phyloP scores from a whole-genome alignment of 2,888 invertebrate genomes.

The Parnassius smintheus region DNA sequence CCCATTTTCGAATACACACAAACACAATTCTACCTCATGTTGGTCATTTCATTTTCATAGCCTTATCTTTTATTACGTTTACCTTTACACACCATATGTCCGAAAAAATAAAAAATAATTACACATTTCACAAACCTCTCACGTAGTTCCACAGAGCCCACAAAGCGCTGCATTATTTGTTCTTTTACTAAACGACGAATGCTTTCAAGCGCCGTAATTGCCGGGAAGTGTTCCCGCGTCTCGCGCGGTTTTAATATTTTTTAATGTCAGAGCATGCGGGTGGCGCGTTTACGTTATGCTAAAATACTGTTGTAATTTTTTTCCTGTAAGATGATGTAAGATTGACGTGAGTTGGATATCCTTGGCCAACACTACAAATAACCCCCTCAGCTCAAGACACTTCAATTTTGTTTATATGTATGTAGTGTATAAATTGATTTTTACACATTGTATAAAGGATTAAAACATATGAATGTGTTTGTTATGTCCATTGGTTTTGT shows the following conservation, averaged over 20 bases:
- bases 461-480: no score
- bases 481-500: no score
- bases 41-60: neutral
- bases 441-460: no score
- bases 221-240: conserved; percentile 16
- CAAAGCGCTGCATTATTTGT: conserved; percentile 18
- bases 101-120: conserved; percentile 14
- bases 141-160: conserved; percentile 8
- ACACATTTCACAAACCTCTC: conserved; percentile 19
- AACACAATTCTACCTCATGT: neutral
- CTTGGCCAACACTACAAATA: no score
- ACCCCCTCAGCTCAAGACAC: no score
- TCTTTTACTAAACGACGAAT: conserved; percentile 19
- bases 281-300: conserved; percentile 27
- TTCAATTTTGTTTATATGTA: no score
- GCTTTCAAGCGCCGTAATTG: conserved; percentile 30
- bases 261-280: conserved; percentile 31
- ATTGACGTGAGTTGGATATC: no score
- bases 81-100: neutral
- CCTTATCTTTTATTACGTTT: neutral
- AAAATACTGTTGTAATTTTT: neutral
- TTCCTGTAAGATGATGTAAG: no score
- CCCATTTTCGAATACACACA: no score
- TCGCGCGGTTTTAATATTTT: conserved; percentile 34
- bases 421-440: no score